phyloP scores from a whole-genome alignment of 2,888 invertebrate genomes.

The Nomada goodeniana region DNA sequence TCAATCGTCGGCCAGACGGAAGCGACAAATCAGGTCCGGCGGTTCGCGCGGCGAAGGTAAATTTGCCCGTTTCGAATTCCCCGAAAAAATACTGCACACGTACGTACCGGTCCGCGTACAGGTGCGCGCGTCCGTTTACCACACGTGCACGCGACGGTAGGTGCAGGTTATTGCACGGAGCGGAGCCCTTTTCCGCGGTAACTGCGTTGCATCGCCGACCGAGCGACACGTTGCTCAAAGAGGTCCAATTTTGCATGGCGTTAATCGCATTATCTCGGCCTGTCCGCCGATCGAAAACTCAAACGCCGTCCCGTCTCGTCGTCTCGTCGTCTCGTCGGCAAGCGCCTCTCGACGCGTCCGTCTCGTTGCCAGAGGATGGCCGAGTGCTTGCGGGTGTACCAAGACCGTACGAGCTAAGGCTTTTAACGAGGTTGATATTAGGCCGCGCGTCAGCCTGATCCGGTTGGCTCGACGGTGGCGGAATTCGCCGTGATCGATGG shows the following conservation, averaged over 20 bases:
- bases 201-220: conserved; percentile 73
- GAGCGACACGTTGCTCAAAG: conserved; percentile 78
- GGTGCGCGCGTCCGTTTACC: conserved; percentile 15
- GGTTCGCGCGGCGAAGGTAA: conserved; percentile 53
- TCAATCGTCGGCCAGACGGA: conserved; percentile 56
- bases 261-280: conserved; percentile 75
- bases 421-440: conserved; percentile 55
- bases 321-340: conserved; percentile 43
- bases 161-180: conserved; percentile 70
- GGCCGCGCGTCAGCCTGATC: conserved; percentile 6
- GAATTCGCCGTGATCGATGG: neutral
- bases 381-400: conserved; percentile 8
- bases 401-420: conserved; percentile 19
- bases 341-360: conserved; percentile 40
- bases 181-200: conserved; percentile 70
- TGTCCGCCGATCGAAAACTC: conserved; percentile 71
- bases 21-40: conserved; percentile 53
- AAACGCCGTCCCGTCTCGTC: conserved; percentile 59
- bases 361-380: conserved; percentile 44
- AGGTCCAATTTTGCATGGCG: conserved; percentile 78
- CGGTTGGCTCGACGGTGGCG: neutral
- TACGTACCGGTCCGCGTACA: conserved; percentile 25
- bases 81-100: conserved; percentile 67
- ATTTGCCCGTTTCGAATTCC: conserved; percentile 67
- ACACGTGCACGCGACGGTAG: conserved; percentile 21